Evolutionary conservation across 2,797 vertebrate species (phyloP).

Genomic region (Lagorchestes hirsutus): DNA sequence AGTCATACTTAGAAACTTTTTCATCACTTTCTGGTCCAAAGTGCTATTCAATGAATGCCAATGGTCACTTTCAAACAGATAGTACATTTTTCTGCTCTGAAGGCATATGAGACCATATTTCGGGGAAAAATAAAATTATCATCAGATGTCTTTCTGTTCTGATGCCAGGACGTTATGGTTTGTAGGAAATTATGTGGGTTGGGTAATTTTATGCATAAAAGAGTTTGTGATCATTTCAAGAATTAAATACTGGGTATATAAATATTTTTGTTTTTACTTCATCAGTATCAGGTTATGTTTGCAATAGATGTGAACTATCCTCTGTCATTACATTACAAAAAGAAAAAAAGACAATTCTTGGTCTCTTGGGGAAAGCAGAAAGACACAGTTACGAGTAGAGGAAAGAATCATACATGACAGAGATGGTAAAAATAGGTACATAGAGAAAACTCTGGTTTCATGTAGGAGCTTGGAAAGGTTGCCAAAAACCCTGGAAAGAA

Average conservation of each 20-base stretch:
- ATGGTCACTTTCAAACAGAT: neutral
- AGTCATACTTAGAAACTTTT: neutral
- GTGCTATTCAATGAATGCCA: rapidly evolving
- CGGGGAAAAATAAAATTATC: neutral
- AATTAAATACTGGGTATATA: neutral
- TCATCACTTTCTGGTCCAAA: neutral
- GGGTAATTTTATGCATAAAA: neutral
- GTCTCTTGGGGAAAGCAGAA: constrained; percentile 9
- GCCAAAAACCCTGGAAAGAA: neutral
- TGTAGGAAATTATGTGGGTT: neutral
- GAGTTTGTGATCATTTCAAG: neutral
- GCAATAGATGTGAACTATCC: neutral
- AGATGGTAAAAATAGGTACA: neutral
- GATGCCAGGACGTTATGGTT: neutral
- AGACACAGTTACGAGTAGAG: neutral
- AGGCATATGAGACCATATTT: neutral
- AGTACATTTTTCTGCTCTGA: neutral
- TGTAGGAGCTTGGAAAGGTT: neutral
- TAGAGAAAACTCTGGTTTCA: neutral
- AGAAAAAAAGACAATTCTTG: constrained; percentile 25
- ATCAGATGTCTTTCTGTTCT: neutral
- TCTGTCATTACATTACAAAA: neutral
- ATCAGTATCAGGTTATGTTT: neutral
- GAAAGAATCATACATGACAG: neutral
- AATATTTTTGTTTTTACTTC: constrained; percentile 10